Evolutionary conservation across 2,888 invertebrate genomes (phyloP), one percentile per base, ranked within the genome.

Genomic region (Brenthis hecate): DNA sequence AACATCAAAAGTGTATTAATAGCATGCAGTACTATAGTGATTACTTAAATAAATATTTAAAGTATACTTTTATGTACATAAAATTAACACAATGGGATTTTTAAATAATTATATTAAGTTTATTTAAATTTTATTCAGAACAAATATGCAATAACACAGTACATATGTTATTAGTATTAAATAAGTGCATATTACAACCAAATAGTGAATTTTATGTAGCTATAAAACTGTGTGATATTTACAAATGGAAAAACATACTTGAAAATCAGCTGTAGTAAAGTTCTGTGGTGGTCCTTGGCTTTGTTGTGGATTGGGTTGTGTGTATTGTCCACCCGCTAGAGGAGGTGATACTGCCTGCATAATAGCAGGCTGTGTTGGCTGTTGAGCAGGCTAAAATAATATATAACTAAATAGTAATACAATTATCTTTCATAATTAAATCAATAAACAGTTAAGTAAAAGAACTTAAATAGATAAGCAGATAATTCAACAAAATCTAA

Each of bases 311-410:
- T 93, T 94, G 74, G 93, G 94, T 74, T 94, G 94, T 72, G 94
- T 94, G 84, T 96, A 97, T 66, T 95, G 87, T 1, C 81, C 94
- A 0, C 84, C 82, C 1, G 19, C 14, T 13, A 1, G 19, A 11
- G 94, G 94, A 71, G 94, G 94, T 69, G 94, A 95, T n/a, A 95
- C 95, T 13, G 97, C 96, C 81, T 96, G 96, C 95, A 97, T 96
- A 74, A 97, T 96, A 0, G 97, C 97, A 55, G 97, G 96, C 83
- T 96, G 96, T 65, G 94, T 89, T 43, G 87, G 90, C 72, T 91
- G 94, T 83, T 88, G 91, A 28, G 81, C 80, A 32, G 80, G 73
- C 79, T 84, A 75, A 68, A 65, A 13, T 65, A n/a, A 32, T 14
- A 36, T 19, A 16, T n/a, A 61, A 13, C 6, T 50, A 32, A 28